phyloP scores from a whole-genome alignment of 2,888 invertebrate species.

The Cephalotes varians region DNA sequence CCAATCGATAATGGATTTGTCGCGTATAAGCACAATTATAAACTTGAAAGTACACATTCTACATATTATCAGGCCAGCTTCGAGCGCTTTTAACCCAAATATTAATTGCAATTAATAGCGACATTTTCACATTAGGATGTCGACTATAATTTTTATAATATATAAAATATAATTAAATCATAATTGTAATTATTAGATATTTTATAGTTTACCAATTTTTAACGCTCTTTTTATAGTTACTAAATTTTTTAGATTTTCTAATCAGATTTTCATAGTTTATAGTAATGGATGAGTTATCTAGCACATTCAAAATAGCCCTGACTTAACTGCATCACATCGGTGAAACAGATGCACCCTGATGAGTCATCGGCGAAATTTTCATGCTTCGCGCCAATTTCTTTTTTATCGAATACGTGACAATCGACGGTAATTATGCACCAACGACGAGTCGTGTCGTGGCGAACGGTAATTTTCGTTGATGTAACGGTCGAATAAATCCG shows the following conservation, averaged over 20 bases:
- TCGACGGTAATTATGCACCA: constrained; percentile 63
- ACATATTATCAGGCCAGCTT: too few relatives aligned
- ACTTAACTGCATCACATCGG: background rate
- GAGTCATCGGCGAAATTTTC: constrained; percentile 41
- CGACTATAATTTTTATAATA: too few relatives aligned
- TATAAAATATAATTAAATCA: too few relatives aligned
- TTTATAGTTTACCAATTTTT: background rate
- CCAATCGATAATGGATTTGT: too few relatives aligned
- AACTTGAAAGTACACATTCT: too few relatives aligned
- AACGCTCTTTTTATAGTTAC: constrained; percentile 1
- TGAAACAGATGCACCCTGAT: background rate
- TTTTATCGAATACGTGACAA: constrained; percentile 36
- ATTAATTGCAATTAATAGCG: too few relatives aligned
- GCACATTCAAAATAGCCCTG: constrained; percentile 28
- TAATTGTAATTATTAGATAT: background rate
- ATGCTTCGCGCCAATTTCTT: constrained; percentile 28
- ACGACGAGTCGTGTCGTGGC: constrained; percentile 33
- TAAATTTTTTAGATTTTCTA: constrained; percentile 20
- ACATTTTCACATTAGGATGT: too few relatives aligned
- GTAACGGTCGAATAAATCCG: constrained; percentile 72
- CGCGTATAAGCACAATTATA: too few relatives aligned
- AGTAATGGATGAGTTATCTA: constrained; percentile 6
- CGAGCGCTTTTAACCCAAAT: too few relatives aligned
- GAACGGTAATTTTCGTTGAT: constrained; percentile 64
- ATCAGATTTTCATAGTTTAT: constrained; percentile 19